A percentile compares a stretch with the other conserved stretches of the same genome.
phyloP scores from a whole-genome alignment of 1,140 invertebrate species.

The Ips typographus region DNA sequence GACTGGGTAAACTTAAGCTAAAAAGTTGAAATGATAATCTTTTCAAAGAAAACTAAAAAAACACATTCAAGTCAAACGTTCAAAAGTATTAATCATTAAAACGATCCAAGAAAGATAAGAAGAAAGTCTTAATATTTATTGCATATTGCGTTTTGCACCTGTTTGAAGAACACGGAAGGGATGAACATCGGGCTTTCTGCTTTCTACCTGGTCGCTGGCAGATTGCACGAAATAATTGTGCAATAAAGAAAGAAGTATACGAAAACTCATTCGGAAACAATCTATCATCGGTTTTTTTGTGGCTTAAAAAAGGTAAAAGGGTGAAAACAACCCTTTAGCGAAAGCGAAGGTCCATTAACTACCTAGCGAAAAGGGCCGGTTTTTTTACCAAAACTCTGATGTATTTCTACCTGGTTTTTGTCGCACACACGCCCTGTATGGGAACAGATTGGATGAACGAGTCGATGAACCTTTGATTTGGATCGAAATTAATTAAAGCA shows the following conservation, averaged over 20 bases:
- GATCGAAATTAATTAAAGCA: conserved; percentile 6
- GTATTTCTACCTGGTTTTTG: conserved; percentile 24
- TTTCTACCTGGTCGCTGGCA: conserved; percentile 31
- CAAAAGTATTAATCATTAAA: conserved; percentile 25
- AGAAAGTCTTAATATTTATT: conserved; percentile 32
- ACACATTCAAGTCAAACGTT: conserved; percentile 7
- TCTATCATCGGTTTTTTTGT: conserved; percentile 32
- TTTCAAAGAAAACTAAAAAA: conserved; percentile 6
- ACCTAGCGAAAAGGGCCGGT: conserved; percentile 25
- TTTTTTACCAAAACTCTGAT: neutral
- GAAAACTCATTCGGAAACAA: conserved; percentile 25
- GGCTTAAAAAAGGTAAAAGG: conserved; percentile 30
- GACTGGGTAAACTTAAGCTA: no score
- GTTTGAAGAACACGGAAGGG: conserved; percentile 26
- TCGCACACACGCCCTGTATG: conserved; percentile 20
- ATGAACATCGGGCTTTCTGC: conserved; percentile 27
- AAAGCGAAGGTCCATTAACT: conserved; percentile 27
- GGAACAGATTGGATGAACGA: conserved; percentile 1
- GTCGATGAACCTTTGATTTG: conserved; percentile 12
- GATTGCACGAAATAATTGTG: conserved; percentile 33
- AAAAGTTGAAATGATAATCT: no score
- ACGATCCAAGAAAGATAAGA: conserved; percentile 20
- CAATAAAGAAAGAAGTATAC: conserved; percentile 23
- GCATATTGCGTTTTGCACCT: conserved; percentile 28
- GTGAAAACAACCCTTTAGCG: conserved; percentile 36